These are phyloP conservation scores for Lissocephala sabroskyi DNA, from an alignment of 2,888 invertebrate species.

Conservation along the genomic window DNA sequence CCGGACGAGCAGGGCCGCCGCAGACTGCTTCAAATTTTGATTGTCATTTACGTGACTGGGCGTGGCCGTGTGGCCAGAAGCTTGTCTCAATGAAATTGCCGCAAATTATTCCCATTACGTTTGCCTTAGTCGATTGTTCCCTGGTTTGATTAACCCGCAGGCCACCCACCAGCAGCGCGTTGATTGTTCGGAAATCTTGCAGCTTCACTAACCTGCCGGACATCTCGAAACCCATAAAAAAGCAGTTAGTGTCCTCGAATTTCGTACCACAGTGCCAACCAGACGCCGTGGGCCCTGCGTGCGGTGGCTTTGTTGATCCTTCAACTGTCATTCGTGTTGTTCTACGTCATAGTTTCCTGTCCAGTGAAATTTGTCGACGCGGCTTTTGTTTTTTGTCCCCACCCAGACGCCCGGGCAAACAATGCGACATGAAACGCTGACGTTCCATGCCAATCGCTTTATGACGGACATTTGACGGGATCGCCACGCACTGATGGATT, in stretches of 20 bases:
- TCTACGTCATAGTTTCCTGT: slow-evolving; percentile 5
- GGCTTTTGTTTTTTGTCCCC: slow-evolving; percentile 40
- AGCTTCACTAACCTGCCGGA: too few species aligned
- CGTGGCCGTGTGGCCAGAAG: slow-evolving; percentile 25
- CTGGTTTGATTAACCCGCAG: too few species aligned
- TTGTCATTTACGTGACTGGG: slow-evolving; percentile 59
- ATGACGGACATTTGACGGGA: slow-evolving; percentile 36
- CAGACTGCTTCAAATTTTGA: slow-evolving; percentile 53
- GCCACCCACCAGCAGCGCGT: too few species aligned
- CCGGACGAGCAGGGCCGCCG: background rate
- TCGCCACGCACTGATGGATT: background rate
- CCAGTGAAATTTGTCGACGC: slow-evolving; percentile 43
- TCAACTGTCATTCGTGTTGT: background rate
- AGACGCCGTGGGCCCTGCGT: background rate
- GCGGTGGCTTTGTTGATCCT: background rate
- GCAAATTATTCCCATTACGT: slow-evolving; percentile 65
- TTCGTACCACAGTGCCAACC: background rate
- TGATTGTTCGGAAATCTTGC: too few species aligned
- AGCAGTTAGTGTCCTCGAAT: slow-evolving; percentile 1
- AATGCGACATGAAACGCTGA: slow-evolving; percentile 9
- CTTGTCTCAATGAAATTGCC: slow-evolving; percentile 54
- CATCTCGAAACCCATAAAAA: too few species aligned
- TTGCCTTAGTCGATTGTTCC: too few species aligned
- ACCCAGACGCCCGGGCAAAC: slow-evolving; percentile 7
- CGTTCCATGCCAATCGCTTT: slow-evolving; percentile 12